Evolutionary conservation across 2,113 vertebrate species (phyloP), one percentile per base, ranked within the genome.

Genomic region (Caranx ignobilis): DNA sequence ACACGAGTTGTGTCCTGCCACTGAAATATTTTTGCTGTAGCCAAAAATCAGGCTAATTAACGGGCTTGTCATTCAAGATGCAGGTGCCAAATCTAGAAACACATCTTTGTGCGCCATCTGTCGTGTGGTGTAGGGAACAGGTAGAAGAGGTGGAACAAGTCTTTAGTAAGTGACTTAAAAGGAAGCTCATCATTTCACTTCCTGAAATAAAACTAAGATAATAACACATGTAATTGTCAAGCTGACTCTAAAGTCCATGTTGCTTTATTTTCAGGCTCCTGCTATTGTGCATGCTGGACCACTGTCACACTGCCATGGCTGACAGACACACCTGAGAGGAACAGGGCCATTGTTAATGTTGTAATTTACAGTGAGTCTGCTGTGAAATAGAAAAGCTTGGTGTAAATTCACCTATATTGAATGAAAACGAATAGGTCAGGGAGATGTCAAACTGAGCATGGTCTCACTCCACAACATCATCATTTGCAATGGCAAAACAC

Each of bases 101-200:
- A 54, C 3, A 21, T 10, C n/a, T 65, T 48, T 47, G 26, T 81
- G 84, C 90, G 89, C 90, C 89, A 79, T 31, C 89, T 93, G 86
- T 85, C 78, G 89, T 35, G 31, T 10, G 39, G 1, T 21, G 32
- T 43, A 21, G 62, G 75, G 45, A 87, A 62, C 50, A 68, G 2
- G 10, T 21, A 26, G 26, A 26, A 26, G 26, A 26, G 26, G 26
- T 26, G 1, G 26, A 26, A 1, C 26, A 26, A 26, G 26, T 55
- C 52, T 54, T 11, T 54, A 7, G 2, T 16, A 3, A 54, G 50
- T 54, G 11, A 21, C 50, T 21, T 11, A n/a, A 54, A 9, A 11
- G 19, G 6, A 3, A 3, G 4, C 5, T 18, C 13, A 18, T 48
- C 16, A 18, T 48, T 47, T 47, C 16, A 47, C 1, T n/a, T 7